Evolutionary conservation across 2,113 vertebrate species (phyloP).

Genomic region (Dicentrarchus labrax): DNA sequence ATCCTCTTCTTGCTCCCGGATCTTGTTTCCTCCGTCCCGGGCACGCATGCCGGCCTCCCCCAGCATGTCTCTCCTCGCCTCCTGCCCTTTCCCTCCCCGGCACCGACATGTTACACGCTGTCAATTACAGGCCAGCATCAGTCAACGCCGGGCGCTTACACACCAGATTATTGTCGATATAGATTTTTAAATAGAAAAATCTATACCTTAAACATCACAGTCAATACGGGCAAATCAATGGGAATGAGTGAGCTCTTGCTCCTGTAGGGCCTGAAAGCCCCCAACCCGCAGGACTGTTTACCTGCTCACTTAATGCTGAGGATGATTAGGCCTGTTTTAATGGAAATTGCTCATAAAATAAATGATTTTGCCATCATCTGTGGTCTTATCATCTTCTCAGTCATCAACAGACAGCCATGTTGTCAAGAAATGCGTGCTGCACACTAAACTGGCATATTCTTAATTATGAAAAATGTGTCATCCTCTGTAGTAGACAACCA

Average conservation of each 20-base stretch:
- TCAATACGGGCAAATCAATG: slow-evolving; percentile 86
- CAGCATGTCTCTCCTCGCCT: slow-evolving; percentile 20
- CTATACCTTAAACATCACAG: slow-evolving; percentile 88
- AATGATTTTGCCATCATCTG: slow-evolving; percentile 54
- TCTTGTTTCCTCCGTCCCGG: slow-evolving; percentile 35
- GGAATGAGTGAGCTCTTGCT: slow-evolving; percentile 72
- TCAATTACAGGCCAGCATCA: slow-evolving; percentile 84
- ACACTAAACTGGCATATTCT: slow-evolving; percentile 65
- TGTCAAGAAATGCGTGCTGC: slow-evolving; percentile 54
- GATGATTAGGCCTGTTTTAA: slow-evolving; percentile 61
- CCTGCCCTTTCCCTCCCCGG: slow-evolving; percentile 52
- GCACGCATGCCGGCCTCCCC: slow-evolving; percentile 43
- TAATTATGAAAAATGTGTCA: slow-evolving; percentile 82
- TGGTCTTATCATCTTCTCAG: slow-evolving; percentile 52
- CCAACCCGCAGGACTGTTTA: slow-evolving; percentile 59
- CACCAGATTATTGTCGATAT: slow-evolving; percentile 88
- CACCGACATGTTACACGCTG: slow-evolving; percentile 77
- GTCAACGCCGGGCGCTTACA: slow-evolving; percentile 82
- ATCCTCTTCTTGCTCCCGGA: slow-evolving; percentile 14
- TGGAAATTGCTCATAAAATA: slow-evolving; percentile 53
- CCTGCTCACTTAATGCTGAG: slow-evolving; percentile 49
- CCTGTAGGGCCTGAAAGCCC: slow-evolving; percentile 53
- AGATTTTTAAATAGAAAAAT: slow-evolving; percentile 91
- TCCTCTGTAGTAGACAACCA: slow-evolving; percentile 66
- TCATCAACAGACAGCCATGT: slow-evolving; percentile 49